Base-by-base conservation (phyloP, 2,888 invertebrate species). In the Sipha maydis region DNA sequence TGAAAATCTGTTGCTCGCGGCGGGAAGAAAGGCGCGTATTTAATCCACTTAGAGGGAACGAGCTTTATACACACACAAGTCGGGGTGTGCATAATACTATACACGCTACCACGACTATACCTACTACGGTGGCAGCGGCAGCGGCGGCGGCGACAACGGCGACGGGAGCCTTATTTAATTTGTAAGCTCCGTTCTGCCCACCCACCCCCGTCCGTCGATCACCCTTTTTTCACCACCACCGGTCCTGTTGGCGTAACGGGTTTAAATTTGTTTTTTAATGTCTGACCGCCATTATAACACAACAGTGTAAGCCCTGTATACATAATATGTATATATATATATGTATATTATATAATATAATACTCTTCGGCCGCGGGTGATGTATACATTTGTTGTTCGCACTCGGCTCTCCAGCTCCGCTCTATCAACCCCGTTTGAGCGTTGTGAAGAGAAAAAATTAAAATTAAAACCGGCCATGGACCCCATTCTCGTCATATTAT, bases 221-320 rank as follows among this genome's bases (percentile, higher is more conserved):
- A 48, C 84, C 76, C 76, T 84, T 67, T 84, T 48, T 41, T n/a
- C 31, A 48, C 7, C 71, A 9, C 82, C 41, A 25, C 80, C 28
- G 48, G 14, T 67, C 38, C 41, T 41, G 9, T 3, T 41, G 0
- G 48, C 9, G n/a, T 61, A 56, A 80, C 80, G 67, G 82, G 88
- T 88, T 82, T 88, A 86, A 86, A 86, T 80, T 76, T 61, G 61
- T 77, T 85, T 85, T 82, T 88, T 88, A 88, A 88, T 67, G 82
- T 88, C 75, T 82, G 88, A 82, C 80, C 82, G 61, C 88, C 88
- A 75, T 82, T 75, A 67, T 76, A 28, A 71, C 71, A 28, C 28
- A 25, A 71, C 71, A 31, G 7, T 31, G 31, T 28, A 71, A 28
- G 17, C 71, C 61, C 69, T n/a, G 69, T 25, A 69, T 11, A 28